phyloP scores from a whole-genome alignment of 2,113 vertebrate species.

The Agapornis roseicollis region DNA sequence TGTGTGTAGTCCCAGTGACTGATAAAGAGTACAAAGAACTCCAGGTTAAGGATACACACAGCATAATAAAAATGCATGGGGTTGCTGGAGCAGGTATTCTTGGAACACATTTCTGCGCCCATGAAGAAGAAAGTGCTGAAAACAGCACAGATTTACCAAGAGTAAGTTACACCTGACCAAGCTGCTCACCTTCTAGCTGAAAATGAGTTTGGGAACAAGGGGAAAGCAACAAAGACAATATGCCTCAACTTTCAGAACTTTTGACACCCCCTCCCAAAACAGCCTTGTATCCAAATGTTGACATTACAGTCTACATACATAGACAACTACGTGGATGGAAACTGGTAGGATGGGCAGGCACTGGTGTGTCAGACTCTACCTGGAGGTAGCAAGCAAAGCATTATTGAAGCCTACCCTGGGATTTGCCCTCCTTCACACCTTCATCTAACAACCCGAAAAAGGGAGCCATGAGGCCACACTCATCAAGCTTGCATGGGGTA shows the following conservation, averaged over 20 bases:
- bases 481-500: neutral
- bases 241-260: neutral
- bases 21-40: neutral
- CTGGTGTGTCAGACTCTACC: neutral
- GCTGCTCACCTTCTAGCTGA: neutral
- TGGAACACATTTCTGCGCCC: neutral
- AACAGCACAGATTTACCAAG: neutral
- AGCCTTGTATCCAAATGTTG: fast-evolving
- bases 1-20: neutral
- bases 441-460: neutral
- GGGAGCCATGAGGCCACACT: neutral
- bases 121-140: neutral
- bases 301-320: neutral
- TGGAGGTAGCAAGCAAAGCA: neutral
- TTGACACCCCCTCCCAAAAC: neutral
- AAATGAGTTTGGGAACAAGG: neutral
- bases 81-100: neutral
- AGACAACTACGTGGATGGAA: neutral
- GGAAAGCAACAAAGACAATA: neutral
- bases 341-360: neutral
- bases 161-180: neutral
- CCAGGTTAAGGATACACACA: neutral
- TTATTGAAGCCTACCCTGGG: neutral
- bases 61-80: neutral
- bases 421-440: neutral